phyloP scores from a whole-genome alignment of 2,797 vertebrate species.

The Coluber constrictor region DNA sequence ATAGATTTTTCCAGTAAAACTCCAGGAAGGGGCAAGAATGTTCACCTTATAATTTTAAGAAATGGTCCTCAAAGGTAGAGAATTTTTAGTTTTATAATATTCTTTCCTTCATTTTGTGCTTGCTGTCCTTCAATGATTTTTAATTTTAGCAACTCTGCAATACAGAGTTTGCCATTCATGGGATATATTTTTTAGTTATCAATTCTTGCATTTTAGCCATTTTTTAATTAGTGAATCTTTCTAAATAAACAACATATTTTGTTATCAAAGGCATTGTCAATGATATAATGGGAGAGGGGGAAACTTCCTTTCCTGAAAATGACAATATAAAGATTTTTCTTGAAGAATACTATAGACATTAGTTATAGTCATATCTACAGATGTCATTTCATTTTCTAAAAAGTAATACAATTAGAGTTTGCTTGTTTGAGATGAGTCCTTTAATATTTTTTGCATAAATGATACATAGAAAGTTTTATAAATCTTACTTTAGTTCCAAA shows the following conservation, averaged over 20 bases:
- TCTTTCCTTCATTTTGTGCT: neutral
- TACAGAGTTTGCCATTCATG: neutral
- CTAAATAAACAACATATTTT: neutral
- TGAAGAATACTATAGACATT: neutral
- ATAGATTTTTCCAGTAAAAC: neutral
- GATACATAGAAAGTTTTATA: neutral
- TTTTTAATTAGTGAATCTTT: neutral
- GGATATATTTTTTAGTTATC: neutral
- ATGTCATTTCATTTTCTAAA: neutral
- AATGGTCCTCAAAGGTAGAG: neutral
- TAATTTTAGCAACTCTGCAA: neutral
- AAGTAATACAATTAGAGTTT: neutral
- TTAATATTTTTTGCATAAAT: neutral
- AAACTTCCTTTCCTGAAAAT: neutral
- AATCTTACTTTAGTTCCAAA: neutral
- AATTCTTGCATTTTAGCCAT: neutral
- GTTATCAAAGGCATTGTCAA: neutral
- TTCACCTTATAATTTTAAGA: neutral
- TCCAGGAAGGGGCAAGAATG: neutral
- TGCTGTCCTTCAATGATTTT: neutral
- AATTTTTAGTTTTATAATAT: neutral
- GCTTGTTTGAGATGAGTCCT: neutral
- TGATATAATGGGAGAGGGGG: neutral
- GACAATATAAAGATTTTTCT: neutral
- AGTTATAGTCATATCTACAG: neutral